phyloP scores from a whole-genome alignment of 2,888 invertebrate species.

The Macaria notata region DNA sequence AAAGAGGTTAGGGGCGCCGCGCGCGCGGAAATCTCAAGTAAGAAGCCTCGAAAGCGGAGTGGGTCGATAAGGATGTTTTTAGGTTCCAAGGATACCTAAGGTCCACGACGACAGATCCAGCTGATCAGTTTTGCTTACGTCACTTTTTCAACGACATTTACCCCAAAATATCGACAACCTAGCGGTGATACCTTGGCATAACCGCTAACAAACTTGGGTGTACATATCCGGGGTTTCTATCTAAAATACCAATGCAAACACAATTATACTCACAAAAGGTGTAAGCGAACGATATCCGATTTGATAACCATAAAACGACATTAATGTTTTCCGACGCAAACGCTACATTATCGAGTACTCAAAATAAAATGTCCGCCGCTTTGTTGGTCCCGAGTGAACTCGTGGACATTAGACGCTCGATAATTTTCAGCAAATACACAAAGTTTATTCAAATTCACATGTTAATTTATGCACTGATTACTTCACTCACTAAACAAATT shows the following conservation, averaged over 20 bases:
- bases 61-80: constrained; percentile 69
- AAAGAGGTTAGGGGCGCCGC: constrained; percentile 79
- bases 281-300: constrained; percentile 78
- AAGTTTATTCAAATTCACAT: constrained; percentile 68
- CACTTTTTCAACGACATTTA: constrained; percentile 70
- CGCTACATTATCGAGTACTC: constrained; percentile 83
- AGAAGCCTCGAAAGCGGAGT: constrained; percentile 72
- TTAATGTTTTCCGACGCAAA: constrained; percentile 79
- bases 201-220: constrained; percentile 57
- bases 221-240: constrained; percentile 49
- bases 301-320: constrained; percentile 80
- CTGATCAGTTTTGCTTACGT: constrained; percentile 70
- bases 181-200: constrained; percentile 64
- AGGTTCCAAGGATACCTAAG: constrained; percentile 50
- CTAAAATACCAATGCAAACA: constrained; percentile 49
- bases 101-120: constrained; percentile 51
- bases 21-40: constrained; percentile 75
- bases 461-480: constrained; percentile 64
- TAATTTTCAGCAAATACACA: constrained; percentile 65
- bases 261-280: constrained; percentile 78
- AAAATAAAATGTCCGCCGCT: constrained; percentile 84
- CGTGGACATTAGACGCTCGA: constrained; percentile 81
- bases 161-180: constrained; percentile 68
- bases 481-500: constrained; percentile 66
- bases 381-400: constrained; percentile 82